Percentiles rank a stretch among this genome's conserved stretches.
These are phyloP conservation scores for Hyles euphorbiae DNA, from an alignment of 1,140 invertebrate genomes.

Conservation along the genomic window DNA sequence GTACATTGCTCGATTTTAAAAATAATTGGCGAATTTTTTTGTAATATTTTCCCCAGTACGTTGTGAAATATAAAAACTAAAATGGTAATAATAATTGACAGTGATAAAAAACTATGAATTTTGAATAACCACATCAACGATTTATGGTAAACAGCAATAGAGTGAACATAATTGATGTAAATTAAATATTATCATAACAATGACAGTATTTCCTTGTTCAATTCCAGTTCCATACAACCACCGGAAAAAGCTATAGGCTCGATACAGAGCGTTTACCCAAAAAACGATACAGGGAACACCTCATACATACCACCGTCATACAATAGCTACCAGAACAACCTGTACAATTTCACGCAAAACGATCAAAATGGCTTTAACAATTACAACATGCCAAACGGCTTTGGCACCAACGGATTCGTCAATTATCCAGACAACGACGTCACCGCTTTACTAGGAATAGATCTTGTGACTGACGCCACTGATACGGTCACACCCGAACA, in stretches of 20 bases:
- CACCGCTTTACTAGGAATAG: conserved; percentile 41
- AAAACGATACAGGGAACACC: conserved; percentile 38
- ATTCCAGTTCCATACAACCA: conserved; percentile 49
- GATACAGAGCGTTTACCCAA: conserved; percentile 36
- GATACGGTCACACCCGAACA: conserved; percentile 60
- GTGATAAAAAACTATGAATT: too few species aligned
- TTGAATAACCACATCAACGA: too few species aligned
- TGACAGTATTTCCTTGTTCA: not conserved
- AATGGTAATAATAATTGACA: too few species aligned
- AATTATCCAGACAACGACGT: conserved; percentile 54
- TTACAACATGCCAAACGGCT: conserved; percentile 51
- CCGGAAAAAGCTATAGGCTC: conserved; percentile 53
- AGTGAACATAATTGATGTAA: too few species aligned
- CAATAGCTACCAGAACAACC: conserved; percentile 42
- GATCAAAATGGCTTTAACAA: conserved; percentile 54
- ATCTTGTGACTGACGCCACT: conserved; percentile 37
- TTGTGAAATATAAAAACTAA: too few species aligned
- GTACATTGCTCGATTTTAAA: too few species aligned
- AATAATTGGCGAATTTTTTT: too few species aligned
- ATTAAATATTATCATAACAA: too few species aligned
- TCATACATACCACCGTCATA: conserved; percentile 45
- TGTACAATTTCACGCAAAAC: conserved; percentile 44
- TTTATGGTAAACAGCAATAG: too few species aligned
- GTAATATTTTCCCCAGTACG: too few species aligned
- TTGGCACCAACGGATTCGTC: conserved; percentile 49